phyloP scores from a whole-genome alignment of 2,113 vertebrate genomes.

The Pseudorasbora parva region DNA sequence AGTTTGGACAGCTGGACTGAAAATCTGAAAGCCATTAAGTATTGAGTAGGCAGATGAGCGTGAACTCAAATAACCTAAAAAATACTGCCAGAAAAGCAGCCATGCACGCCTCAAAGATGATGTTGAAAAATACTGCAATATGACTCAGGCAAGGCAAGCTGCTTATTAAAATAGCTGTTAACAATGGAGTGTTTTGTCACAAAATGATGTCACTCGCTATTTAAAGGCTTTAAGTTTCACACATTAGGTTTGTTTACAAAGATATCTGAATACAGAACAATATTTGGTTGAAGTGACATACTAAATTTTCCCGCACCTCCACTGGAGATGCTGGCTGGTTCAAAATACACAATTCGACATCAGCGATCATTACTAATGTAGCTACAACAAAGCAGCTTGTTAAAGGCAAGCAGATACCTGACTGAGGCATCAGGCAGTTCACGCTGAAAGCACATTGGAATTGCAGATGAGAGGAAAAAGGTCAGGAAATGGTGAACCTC shows the following conservation, averaged over 20 bases:
- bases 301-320: conserved; percentile 1
- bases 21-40: conserved; percentile 52
- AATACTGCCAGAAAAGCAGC: conserved; percentile 23
- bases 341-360: conserved; percentile 15
- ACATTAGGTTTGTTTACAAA: not conserved
- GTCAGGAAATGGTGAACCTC: conserved; percentile 72
- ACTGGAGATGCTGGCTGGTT: not conserved
- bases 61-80: conserved; percentile 39
- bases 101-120: not conserved
- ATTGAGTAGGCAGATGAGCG: conserved; percentile 7
- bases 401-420: conserved; percentile 33
- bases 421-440: conserved; percentile 30
- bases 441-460: conserved; percentile 71
- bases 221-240: not conserved
- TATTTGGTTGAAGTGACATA: not conserved
- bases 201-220: not conserved
- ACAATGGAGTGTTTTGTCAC: conserved; percentile 3
- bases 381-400: conserved; percentile 36
- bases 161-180: not conserved
- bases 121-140: conserved; percentile 9
- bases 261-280: not conserved
- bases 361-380: conserved; percentile 18
- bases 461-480: conserved; percentile 70
- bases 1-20: conserved; percentile 48
- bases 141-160: conserved; percentile 14